Evolutionary conservation across 2,888 invertebrate species (phyloP).

Genomic region (Melieria crassipennis): DNA sequence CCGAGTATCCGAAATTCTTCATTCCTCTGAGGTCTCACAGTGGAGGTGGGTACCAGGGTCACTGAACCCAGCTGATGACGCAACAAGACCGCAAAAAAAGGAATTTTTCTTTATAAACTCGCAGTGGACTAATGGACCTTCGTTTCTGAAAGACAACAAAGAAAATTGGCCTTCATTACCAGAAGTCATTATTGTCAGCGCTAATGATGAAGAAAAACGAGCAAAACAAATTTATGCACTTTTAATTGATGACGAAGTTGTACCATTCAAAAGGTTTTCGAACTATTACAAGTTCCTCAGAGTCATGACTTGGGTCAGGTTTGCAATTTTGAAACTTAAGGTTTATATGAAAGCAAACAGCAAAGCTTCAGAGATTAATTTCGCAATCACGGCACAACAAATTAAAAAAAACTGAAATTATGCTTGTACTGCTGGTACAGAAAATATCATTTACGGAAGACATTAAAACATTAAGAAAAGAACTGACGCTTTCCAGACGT

Average conservation of each 20-base stretch:
- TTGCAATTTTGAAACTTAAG: not conserved
- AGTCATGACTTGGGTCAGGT: conserved; percentile 17
- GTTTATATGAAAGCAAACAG: not conserved
- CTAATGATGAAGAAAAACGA: conserved; percentile 2
- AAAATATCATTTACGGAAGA: conserved; percentile 19
- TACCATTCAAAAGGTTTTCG: conserved; percentile 16
- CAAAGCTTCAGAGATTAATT: not conserved
- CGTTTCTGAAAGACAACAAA: conserved; percentile 10
- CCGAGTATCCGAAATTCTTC: conserved; percentile 32
- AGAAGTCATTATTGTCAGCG: not conserved
- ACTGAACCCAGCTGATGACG: conserved; percentile 31
- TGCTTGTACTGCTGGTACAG: conserved; percentile 2
- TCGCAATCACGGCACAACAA: not conserved
- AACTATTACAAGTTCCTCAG: conserved; percentile 2
- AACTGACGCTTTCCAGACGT: conserved; percentile 3
- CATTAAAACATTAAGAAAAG: conserved; percentile 5
- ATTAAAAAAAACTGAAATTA: conserved; percentile 13
- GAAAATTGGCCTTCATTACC: conserved; percentile 1
- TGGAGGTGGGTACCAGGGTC: conserved; percentile 32
- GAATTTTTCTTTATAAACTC: not conserved
- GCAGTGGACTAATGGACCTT: conserved; percentile 11
- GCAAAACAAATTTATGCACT: conserved; percentile 8
- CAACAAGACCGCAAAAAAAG: conserved; percentile 8
- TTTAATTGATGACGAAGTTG: not conserved
- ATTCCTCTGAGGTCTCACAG: conserved; percentile 21